Conservation (phyloP, 2,113 vertebrate genomes). For the Benitochromis conjunctus region DNA sequence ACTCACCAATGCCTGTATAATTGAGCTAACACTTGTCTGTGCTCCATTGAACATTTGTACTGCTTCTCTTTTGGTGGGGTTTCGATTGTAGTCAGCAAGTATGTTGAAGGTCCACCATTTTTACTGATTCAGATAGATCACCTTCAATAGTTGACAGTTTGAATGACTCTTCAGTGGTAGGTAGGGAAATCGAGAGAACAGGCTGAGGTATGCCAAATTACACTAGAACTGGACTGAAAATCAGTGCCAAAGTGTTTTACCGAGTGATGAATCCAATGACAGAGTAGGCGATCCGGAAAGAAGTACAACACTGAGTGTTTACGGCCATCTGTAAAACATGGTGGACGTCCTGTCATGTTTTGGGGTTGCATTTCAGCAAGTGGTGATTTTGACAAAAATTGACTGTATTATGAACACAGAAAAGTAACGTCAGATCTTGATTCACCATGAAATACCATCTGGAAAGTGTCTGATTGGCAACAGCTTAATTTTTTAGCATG, state of each 20-base stretch:
- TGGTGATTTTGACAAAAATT: background rate
- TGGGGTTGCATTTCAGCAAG: background rate
- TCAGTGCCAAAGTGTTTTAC: background rate
- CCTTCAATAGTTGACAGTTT: background rate
- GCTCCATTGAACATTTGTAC: background rate
- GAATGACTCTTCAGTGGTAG: background rate
- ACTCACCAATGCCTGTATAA: background rate
- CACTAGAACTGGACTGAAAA: background rate
- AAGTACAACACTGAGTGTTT: background rate
- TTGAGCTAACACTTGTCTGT: background rate
- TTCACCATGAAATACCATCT: background rate
- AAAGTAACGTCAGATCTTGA: background rate
- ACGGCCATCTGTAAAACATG: background rate
- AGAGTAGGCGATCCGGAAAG: fast-evolving
- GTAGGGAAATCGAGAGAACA: background rate
- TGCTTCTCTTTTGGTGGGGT: background rate
- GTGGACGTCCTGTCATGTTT: background rate
- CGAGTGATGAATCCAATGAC: background rate
- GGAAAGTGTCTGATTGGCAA: background rate
- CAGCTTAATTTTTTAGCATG: background rate
- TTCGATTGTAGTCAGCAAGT: fast-evolving
- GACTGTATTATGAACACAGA: fast-evolving
- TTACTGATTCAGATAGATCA: background rate
- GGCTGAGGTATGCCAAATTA: background rate
- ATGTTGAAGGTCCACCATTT: fast-evolving